Percentiles rank a stretch among this genome's conserved stretches.
Evolutionary conservation across 2,113 vertebrate species (phyloP).

Genomic region (Brachypteracias leptosomus): DNA sequence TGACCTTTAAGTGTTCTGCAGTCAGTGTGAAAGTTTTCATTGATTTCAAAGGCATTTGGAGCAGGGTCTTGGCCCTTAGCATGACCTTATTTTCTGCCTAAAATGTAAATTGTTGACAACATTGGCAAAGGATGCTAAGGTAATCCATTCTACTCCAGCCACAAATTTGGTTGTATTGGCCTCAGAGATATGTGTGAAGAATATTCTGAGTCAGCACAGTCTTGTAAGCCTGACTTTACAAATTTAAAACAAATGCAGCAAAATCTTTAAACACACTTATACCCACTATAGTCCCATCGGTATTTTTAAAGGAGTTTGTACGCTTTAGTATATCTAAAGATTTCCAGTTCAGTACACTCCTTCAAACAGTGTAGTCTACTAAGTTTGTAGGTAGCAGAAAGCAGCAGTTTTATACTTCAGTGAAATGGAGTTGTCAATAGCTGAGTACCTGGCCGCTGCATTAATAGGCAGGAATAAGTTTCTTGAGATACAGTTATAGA

Average conservation of each 20-base stretch:
- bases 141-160: not conserved
- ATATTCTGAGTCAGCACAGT: not conserved
- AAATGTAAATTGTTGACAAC: not conserved
- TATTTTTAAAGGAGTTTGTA: not conserved
- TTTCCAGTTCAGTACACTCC: not conserved
- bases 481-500: not conserved
- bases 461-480: not conserved
- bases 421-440: not conserved
- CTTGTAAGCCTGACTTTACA: not conserved
- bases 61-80: not conserved
- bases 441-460: not conserved
- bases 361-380: not conserved
- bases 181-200: not conserved
- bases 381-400: not conserved
- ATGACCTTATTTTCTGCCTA: not conserved
- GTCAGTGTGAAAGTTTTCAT: not conserved
- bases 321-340: not conserved
- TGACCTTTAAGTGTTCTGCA: not conserved
- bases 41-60: constrained; percentile 11
- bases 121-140: not conserved
- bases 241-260: not conserved
- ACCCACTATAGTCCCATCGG: not conserved
- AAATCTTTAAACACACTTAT: not conserved
- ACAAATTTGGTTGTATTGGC: not conserved
- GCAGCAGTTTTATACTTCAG: not conserved